These are phyloP conservation scores for Macropis europaea DNA, from an alignment of 2,888 invertebrate genomes.

Conservation along the genomic window DNA sequence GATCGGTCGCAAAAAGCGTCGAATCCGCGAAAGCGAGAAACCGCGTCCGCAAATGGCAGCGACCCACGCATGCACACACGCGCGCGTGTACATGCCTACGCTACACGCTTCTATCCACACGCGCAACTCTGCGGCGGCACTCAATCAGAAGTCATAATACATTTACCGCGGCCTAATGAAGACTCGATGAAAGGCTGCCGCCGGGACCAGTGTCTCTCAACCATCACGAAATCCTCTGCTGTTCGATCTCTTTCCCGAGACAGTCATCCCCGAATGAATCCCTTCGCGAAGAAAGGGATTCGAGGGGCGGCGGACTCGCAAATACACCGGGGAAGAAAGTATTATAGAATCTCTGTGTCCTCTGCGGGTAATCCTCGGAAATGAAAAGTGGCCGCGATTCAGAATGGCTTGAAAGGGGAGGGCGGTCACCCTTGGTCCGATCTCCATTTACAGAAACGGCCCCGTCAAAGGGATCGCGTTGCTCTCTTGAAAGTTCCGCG, in stretches of 20 bases:
- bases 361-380: slow-evolving; percentile 74
- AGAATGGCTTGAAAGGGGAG: slow-evolving; percentile 35
- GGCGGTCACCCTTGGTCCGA: slow-evolving; percentile 24
- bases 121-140: slow-evolving; percentile 69
- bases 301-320: neutral
- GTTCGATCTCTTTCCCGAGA: too few relatives aligned
- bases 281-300: neutral
- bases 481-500: slow-evolving; percentile 66
- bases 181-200: slow-evolving; percentile 78
- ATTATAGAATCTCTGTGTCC: slow-evolving; percentile 7
- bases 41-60: too few relatives aligned
- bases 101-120: too few relatives aligned
- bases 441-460: slow-evolving; percentile 79
- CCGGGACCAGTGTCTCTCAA: slow-evolving; percentile 70
- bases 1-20: too few relatives aligned
- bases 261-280: too few relatives aligned
- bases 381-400: slow-evolving; percentile 76
- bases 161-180: slow-evolving; percentile 79
- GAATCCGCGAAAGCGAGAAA: too few relatives aligned
- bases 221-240: too few relatives aligned
- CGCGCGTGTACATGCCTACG: neutral
- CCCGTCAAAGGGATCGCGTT: slow-evolving; percentile 79
- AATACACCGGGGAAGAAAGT: slow-evolving; percentile 57
- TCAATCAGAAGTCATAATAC: slow-evolving; percentile 81
- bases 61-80: too few relatives aligned